Conservation (phyloP, 2,888 invertebrate species). For the Plemyria rubiginata region DNA sequence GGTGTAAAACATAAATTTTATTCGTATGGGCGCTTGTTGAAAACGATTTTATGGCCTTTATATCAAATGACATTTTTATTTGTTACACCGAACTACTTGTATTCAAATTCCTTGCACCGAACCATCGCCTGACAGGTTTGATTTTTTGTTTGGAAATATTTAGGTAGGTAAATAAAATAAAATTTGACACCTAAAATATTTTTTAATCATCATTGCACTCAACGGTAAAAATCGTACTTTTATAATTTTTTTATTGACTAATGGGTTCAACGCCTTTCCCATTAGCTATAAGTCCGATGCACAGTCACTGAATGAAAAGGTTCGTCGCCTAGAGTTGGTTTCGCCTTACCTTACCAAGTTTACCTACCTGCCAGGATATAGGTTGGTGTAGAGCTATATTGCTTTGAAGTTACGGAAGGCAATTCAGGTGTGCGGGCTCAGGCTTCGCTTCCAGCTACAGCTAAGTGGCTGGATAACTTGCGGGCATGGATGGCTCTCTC, state of each 20-base stretch:
- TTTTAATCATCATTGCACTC: background rate
- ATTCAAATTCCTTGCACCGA: too few species aligned
- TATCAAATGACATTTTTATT: slow-evolving; percentile 15
- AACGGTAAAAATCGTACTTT: background rate
- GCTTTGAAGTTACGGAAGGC: background rate
- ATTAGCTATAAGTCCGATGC: too few species aligned
- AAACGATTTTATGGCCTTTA: slow-evolving; percentile 21
- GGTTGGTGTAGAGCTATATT: too few species aligned
- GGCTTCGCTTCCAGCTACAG: slow-evolving; percentile 4
- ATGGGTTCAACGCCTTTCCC: too few species aligned
- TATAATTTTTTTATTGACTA: too few species aligned
- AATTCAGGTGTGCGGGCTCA: slow-evolving; percentile 16
- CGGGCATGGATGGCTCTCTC: background rate
- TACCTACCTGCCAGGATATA: too few species aligned
- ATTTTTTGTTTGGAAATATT: slow-evolving; percentile 13
- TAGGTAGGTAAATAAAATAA: slow-evolving; percentile 13
- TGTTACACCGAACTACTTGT: too few species aligned
- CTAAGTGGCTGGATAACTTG: slow-evolving; percentile 18
- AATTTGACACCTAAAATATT: slow-evolving; percentile 4
- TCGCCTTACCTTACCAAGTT: too few species aligned
- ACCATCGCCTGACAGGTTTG: slow-evolving; percentile 15
- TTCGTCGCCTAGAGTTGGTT: too few species aligned
- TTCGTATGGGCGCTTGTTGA: slow-evolving; percentile 27
- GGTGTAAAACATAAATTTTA: slow-evolving; percentile 30
- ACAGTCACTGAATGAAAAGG: too few species aligned